A percentile compares a stretch with the other conserved stretches of the same genome.
Conservation (phyloP, 1,140 invertebrate genomes). For the Cardiocondyla obscurior region DNA sequence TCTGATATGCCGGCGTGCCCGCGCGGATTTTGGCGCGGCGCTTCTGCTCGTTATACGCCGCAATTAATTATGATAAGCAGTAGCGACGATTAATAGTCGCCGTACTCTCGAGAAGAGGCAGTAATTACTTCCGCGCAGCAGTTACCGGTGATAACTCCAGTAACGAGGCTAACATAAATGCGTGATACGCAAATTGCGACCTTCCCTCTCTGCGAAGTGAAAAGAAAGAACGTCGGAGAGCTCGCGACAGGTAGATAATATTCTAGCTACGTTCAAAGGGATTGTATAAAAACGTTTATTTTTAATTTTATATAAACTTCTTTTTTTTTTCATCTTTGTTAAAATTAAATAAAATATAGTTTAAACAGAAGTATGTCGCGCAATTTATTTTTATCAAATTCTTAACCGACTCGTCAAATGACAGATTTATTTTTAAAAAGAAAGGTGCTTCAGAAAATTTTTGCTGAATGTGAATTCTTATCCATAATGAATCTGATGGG, state of each 20-base stretch:
- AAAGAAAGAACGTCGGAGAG: neutral
- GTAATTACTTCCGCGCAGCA: conserved; percentile 61
- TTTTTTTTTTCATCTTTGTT: too few relatives aligned
- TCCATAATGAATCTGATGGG: neutral
- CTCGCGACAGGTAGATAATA: neutral
- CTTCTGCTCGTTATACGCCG: conserved; percentile 32
- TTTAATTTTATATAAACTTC: too few relatives aligned
- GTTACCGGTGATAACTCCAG: conserved; percentile 51
- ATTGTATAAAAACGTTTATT: too few relatives aligned
- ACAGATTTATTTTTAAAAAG: neutral
- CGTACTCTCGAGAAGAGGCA: conserved; percentile 30
- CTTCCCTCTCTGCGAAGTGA: conserved; percentile 36
- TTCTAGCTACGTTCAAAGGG: neutral
- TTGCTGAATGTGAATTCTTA: neutral
- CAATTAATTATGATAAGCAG: conserved; percentile 67
- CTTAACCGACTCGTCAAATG: neutral
- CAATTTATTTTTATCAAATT: neutral
- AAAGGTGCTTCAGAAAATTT: neutral
- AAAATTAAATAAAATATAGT: too few relatives aligned
- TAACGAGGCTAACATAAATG: conserved; percentile 47
- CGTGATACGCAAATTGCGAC: conserved; percentile 29
- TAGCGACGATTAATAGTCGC: conserved; percentile 56
- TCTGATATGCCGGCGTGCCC: conserved; percentile 16
- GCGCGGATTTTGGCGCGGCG: conserved; percentile 37
- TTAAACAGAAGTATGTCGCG: neutral